These are phyloP conservation scores for Gila orcuttii DNA, from an alignment of 2,113 vertebrate species.

Conservation along the genomic window DNA sequence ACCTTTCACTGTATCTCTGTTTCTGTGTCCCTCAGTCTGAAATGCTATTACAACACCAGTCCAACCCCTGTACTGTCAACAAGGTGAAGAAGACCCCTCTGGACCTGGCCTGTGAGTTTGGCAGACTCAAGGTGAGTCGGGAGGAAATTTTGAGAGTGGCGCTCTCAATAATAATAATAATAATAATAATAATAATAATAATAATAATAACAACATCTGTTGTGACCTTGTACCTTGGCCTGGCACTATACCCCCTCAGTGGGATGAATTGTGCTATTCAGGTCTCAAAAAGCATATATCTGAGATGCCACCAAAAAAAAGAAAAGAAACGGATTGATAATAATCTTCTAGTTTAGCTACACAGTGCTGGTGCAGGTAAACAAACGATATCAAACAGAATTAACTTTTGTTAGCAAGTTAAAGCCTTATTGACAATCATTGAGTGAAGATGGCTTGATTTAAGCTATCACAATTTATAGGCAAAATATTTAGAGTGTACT, in stretches of 20 bases:
- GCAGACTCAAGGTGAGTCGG: constrained; percentile 85
- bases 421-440: neutral
- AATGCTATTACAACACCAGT: constrained; percentile 96
- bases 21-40: constrained; percentile 70
- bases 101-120: constrained; percentile 93
- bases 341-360: no score
- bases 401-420: neutral
- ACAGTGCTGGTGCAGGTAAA: neutral
- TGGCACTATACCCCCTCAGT: neutral
- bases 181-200: neutral
- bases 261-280: neutral
- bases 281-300: neutral
- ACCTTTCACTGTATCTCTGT: constrained; percentile 10
- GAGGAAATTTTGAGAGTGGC: neutral
- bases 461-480: neutral
- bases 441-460: neutral
- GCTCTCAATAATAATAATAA: neutral
- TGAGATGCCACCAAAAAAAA: neutral
- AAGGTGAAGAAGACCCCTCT: constrained; percentile 92
- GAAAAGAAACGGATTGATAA: no score
- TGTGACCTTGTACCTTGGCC: neutral
- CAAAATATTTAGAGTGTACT: no score
- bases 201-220: neutral
- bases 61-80: constrained; percentile 89
- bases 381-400: neutral